These are phyloP conservation scores for Indri indri DNA, from an alignment of 2,113 vertebrate species.

Conservation along the genomic window DNA sequence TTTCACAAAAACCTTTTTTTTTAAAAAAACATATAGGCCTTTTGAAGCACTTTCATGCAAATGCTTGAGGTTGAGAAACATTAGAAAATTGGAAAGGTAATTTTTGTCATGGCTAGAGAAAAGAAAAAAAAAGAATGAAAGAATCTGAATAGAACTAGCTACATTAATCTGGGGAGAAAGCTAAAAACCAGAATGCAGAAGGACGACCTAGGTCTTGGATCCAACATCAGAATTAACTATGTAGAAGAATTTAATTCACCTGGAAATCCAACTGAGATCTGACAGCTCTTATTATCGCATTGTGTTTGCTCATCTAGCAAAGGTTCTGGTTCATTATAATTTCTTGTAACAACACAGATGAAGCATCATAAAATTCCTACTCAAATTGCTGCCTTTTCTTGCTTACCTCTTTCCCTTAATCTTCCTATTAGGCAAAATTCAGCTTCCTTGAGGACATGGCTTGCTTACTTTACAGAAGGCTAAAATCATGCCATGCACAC, in stretches of 20 bases:
- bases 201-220: background rate
- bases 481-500: background rate
- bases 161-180: background rate
- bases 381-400: background rate
- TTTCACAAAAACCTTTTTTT: background rate
- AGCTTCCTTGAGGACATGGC: background rate
- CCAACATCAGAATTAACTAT: background rate
- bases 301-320: background rate
- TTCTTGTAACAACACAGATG: background rate
- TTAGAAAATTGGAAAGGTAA: background rate
- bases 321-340: background rate
- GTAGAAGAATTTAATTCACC: background rate
- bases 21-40: background rate
- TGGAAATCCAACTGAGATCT: background rate
- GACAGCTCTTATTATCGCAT: background rate
- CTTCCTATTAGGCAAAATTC: background rate
- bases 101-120: background rate
- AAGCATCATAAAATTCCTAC: background rate
- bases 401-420: background rate
- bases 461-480: background rate
- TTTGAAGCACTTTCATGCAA: background rate
- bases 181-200: background rate
- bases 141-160: background rate
- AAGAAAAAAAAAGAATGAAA: background rate
- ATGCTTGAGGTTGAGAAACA: background rate